A percentile compares a stretch with the other conserved stretches of the same genome.
Evolutionary conservation across 2,888 invertebrate genomes (phyloP).

Genomic region (Agonopterix arenella): DNA sequence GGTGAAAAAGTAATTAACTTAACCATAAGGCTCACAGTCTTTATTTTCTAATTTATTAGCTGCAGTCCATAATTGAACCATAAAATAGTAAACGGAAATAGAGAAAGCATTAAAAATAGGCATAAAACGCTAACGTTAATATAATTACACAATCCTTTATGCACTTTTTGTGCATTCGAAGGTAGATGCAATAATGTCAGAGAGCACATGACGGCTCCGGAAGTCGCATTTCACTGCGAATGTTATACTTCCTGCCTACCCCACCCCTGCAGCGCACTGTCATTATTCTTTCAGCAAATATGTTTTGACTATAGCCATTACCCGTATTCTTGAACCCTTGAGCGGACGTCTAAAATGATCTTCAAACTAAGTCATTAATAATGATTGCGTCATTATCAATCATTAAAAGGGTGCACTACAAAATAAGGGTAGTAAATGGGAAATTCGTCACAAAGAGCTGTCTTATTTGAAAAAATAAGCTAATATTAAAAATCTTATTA

Average conservation of each 20-base stretch:
- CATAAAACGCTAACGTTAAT: conserved; percentile 6
- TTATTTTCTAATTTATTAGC: too few species aligned
- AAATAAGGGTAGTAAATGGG: not conserved
- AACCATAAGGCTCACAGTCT: too few species aligned
- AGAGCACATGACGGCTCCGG: conserved; percentile 49
- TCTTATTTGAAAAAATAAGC: too few species aligned
- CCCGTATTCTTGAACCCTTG: conserved; percentile 23
- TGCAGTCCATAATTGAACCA: too few species aligned
- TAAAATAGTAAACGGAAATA: too few species aligned
- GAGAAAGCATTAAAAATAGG: not conserved
- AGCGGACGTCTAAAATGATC: conserved; percentile 44
- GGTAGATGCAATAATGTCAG: conserved; percentile 21
- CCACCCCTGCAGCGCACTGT: conserved; percentile 47
- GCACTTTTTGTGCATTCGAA: conserved; percentile 15
- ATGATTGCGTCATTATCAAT: conserved; percentile 52
- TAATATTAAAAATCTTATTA: not conserved
- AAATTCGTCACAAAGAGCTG: conserved; percentile 9
- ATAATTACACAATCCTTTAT: conserved; percentile 13
- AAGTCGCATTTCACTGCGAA: conserved; percentile 61
- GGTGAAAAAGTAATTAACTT: too few species aligned
- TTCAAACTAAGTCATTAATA: conserved; percentile 35
- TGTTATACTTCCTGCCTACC: conserved; percentile 49
- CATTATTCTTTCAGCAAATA: conserved; percentile 72
- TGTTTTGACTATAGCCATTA: conserved; percentile 69
- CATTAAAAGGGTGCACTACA: conserved; percentile 42